These are phyloP conservation scores for Corythoichthys haematopterus DNA, from an alignment of 2,113 vertebrate genomes.

Conservation along the genomic window DNA sequence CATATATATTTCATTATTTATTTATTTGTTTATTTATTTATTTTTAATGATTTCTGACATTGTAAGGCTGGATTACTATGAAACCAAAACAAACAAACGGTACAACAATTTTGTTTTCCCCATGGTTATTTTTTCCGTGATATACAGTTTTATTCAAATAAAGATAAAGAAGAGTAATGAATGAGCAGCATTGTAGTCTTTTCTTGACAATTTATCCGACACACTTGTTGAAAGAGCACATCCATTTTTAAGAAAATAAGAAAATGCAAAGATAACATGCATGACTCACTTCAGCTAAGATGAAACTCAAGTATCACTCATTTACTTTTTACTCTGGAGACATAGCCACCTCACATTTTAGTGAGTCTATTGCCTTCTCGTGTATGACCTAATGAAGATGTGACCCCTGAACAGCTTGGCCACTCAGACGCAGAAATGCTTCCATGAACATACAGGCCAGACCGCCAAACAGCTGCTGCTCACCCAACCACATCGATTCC, in stretches of 20 bases:
- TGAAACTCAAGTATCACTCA: slow-evolving; percentile 24
- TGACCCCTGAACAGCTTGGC: slow-evolving; percentile 64
- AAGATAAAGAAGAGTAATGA: no score
- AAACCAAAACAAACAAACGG: not conserved
- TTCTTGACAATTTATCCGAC: not conserved
- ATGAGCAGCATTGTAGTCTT: no score
- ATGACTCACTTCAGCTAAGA: slow-evolving; percentile 3
- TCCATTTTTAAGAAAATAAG: not conserved
- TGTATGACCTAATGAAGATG: slow-evolving; percentile 44
- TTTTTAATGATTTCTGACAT: slow-evolving; percentile 27
- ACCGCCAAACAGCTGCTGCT: slow-evolving; percentile 68
- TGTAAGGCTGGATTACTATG: slow-evolving; percentile 8
- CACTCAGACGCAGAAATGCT: slow-evolving; percentile 54
- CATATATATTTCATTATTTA: no score
- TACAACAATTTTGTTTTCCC: no score
- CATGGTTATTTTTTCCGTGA: no score
- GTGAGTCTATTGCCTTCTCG: slow-evolving; percentile 22
- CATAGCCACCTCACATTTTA: slow-evolving; percentile 16
- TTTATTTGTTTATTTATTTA: no score
- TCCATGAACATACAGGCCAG: slow-evolving; percentile 49
- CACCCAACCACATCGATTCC: slow-evolving; percentile 41
- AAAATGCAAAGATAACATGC: not conserved
- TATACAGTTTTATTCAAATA: no score
- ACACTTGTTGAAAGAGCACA: not conserved
- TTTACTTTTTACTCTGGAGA: slow-evolving; percentile 29